phyloP scores from a whole-genome alignment of 2,888 invertebrate genomes.

The Hyposoter didymator region DNA sequence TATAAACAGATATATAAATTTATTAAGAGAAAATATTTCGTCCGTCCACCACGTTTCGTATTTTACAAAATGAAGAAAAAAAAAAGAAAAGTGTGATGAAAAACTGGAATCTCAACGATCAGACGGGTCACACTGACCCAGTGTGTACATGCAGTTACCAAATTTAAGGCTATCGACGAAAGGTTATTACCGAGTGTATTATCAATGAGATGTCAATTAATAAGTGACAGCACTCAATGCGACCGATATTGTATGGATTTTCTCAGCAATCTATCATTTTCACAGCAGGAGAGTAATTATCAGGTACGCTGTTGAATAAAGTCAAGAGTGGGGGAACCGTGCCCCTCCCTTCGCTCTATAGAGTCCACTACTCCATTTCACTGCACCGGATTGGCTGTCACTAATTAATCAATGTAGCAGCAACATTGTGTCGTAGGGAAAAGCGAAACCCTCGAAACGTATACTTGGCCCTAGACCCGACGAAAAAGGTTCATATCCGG shows the following conservation, averaged over 20 bases:
- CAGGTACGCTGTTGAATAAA: background rate
- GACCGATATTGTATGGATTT: background rate
- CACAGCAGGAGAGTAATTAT: background rate
- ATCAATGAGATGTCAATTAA: background rate
- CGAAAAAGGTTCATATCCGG: background rate
- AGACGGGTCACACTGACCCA: too few relatives aligned
- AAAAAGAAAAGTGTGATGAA: background rate
- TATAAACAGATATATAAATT: conserved; percentile 17
- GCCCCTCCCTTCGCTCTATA: background rate
- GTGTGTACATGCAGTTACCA: too few relatives aligned
- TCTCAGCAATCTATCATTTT: background rate
- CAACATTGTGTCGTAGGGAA: background rate
- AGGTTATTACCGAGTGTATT: too few relatives aligned
- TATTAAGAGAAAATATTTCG: background rate
- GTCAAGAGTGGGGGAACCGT: background rate
- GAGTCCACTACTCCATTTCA: background rate
- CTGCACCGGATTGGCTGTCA: background rate
- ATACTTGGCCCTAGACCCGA: background rate
- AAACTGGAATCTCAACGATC: background rate
- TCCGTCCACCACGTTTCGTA: background rate
- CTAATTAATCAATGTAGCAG: background rate
- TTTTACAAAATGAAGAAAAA: background rate
- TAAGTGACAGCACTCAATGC: background rate
- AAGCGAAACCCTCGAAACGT: background rate
- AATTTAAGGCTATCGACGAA: too few relatives aligned